Percentiles rank a stretch among this genome's conserved stretches.
Conservation (phyloP, 2,888 invertebrate species). For the Catotricha subobsoleta region DNA sequence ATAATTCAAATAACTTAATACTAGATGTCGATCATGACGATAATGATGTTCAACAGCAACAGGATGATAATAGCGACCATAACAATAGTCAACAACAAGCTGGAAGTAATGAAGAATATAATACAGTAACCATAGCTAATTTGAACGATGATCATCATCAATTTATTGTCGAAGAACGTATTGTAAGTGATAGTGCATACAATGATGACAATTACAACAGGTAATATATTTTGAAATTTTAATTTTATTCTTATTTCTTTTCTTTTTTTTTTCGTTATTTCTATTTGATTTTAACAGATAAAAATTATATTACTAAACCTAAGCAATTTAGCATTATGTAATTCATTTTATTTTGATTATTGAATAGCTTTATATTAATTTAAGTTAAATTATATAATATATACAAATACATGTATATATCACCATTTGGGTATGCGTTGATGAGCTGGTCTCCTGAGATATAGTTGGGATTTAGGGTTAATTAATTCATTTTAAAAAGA, state of each 20-base stretch:
- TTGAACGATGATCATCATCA: background rate
- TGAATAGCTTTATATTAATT: too few relatives aligned
- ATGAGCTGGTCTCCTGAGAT: too few relatives aligned
- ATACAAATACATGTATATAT: too few relatives aligned
- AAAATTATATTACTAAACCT: too few relatives aligned
- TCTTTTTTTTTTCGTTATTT: background rate
- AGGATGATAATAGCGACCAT: background rate
- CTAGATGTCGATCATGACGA: background rate
- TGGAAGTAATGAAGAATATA: too few relatives aligned
- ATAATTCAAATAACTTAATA: too few relatives aligned
- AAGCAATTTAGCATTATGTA: conserved; percentile 4
- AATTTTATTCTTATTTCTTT: background rate
- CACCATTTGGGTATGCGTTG: too few relatives aligned
- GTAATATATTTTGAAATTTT: conserved; percentile 3
- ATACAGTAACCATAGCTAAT: background rate
- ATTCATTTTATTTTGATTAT: conserved; percentile 8
- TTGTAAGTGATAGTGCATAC: background rate
- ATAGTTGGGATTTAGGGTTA: too few relatives aligned
- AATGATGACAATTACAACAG: conserved; percentile 1
- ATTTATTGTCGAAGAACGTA: background rate
- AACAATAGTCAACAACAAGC: background rate
- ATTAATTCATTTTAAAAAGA: too few relatives aligned
- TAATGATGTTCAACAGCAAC: background rate
- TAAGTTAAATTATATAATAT: too few relatives aligned
- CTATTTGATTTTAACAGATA: conserved; percentile 13